phyloP scores from a whole-genome alignment of 2,888 invertebrate species.

The Sarcophaga carnaria region DNA sequence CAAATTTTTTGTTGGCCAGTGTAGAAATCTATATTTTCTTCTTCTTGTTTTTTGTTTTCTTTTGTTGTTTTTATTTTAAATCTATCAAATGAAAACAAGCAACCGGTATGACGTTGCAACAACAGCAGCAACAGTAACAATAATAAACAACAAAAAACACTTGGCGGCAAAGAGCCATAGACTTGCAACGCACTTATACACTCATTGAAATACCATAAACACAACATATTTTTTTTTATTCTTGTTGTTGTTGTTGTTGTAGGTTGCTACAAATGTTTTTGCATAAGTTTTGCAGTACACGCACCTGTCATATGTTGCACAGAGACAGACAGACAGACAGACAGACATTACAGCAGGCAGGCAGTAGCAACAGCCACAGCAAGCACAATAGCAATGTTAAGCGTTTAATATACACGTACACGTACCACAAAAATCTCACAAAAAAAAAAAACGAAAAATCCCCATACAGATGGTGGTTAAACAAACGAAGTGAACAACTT shows the following conservation, averaged over 20 bases:
- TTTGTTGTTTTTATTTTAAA: conserved; percentile 14
- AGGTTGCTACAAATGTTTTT: conserved; percentile 42
- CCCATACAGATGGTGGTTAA: background rate
- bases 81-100: conserved; percentile 65
- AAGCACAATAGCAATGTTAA: background rate
- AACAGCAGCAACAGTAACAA: conserved; percentile 51
- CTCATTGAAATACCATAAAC: conserved; percentile 36
- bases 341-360: conserved; percentile 15
- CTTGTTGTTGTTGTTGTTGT: conserved; percentile 36
- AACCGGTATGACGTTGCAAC: conserved; percentile 66
- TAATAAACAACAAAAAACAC: conserved; percentile 47
- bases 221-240: conserved; percentile 20
- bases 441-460: background rate
- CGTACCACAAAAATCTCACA: background rate
- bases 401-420: background rate
- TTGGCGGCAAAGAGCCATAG: conserved; percentile 57
- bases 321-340: conserved; percentile 35
- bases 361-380: background rate
- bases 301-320: conserved; percentile 68
- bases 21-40: conserved; percentile 51
- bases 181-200: conserved; percentile 40
- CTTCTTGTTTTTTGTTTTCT: conserved; percentile 27
- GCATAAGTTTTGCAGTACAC: conserved; percentile 62
- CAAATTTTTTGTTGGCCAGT: conserved; percentile 55
- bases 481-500: background rate